Conservation (phyloP, 2,888 invertebrate species). For the Hydraecia micacea region DNA sequence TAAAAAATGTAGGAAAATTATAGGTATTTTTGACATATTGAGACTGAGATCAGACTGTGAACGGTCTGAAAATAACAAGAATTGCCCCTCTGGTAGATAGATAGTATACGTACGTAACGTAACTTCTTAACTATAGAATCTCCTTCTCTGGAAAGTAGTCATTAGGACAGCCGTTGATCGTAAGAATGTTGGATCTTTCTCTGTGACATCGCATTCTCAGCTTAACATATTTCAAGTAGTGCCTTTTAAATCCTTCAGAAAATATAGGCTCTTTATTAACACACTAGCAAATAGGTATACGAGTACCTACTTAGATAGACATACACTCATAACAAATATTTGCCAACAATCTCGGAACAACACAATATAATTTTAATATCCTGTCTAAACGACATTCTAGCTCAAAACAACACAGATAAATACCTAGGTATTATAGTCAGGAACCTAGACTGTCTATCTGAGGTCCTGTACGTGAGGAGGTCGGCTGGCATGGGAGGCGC, state of each 20-base stretch:
- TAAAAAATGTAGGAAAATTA: no score
- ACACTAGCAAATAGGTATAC: neutral
- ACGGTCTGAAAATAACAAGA: no score
- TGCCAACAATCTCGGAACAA: neutral
- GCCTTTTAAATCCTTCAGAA: neutral
- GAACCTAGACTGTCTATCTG: slow-evolving; percentile 27
- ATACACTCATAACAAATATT: no score
- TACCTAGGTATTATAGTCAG: slow-evolving; percentile 8
- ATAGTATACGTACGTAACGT: no score
- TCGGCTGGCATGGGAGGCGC: slow-evolving; percentile 36
- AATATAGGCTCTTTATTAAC: neutral
- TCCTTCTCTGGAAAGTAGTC: no score
- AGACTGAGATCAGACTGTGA: no score
- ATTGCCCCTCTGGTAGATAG: no score
- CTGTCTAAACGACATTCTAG: neutral
- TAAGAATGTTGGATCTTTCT: neutral
- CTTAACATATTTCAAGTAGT: neutral
- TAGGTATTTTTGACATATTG: no score
- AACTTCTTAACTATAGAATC: no score
- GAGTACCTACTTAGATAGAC: no score
- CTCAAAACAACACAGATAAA: neutral
- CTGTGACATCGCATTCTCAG: neutral
- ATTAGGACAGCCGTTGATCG: neutral
- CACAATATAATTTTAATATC: slow-evolving; percentile 33
- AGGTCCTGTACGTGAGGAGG: slow-evolving; percentile 49